Percentiles rank a stretch among this genome's conserved stretches.
These are phyloP conservation scores for Erebia aethiops DNA, from an alignment of 2,888 invertebrate genomes.

Conservation along the genomic window DNA sequence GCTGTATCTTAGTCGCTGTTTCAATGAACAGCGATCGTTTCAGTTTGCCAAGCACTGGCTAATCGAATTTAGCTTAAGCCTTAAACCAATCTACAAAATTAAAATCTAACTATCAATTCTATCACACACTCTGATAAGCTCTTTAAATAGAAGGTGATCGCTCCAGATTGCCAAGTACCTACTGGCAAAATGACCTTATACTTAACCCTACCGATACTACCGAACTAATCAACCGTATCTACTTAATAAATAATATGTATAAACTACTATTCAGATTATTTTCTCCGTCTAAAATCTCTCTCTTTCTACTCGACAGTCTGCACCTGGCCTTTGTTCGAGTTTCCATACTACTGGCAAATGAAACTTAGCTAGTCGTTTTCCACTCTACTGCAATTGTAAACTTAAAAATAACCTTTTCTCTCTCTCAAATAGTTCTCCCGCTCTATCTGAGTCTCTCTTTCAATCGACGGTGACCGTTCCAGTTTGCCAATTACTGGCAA, in stretches of 20 bases:
- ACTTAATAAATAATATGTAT: too few species aligned
- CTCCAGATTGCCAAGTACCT: too few species aligned
- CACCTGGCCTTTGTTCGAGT: slow-evolving; percentile 44
- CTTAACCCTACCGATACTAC: too few species aligned
- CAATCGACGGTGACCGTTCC: slow-evolving; percentile 62
- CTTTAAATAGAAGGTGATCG: too few species aligned
- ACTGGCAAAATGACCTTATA: too few species aligned
- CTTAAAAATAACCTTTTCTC: slow-evolving; percentile 57
- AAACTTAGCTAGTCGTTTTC: slow-evolving; percentile 39
- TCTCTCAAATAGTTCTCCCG: slow-evolving; percentile 66
- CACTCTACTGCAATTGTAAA: background rate
- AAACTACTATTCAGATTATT: too few species aligned
- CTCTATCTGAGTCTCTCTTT: slow-evolving; percentile 63
- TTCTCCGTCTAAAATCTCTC: too few species aligned
- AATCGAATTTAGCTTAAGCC: slow-evolving; percentile 51
- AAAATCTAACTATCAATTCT: too few species aligned
- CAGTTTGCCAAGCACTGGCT: slow-evolving; percentile 58
- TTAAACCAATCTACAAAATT: slow-evolving; percentile 44
- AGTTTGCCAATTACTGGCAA: slow-evolving; percentile 59
- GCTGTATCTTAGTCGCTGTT: slow-evolving; percentile 61
- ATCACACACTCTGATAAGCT: too few species aligned
- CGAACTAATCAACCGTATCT: too few species aligned
- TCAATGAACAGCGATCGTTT: slow-evolving; percentile 56
- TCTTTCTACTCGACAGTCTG: too few species aligned
- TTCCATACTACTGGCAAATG: slow-evolving; percentile 56